phyloP scores from a whole-genome alignment of 2,113 vertebrate genomes.

The Connochaetes taurinus region DNA sequence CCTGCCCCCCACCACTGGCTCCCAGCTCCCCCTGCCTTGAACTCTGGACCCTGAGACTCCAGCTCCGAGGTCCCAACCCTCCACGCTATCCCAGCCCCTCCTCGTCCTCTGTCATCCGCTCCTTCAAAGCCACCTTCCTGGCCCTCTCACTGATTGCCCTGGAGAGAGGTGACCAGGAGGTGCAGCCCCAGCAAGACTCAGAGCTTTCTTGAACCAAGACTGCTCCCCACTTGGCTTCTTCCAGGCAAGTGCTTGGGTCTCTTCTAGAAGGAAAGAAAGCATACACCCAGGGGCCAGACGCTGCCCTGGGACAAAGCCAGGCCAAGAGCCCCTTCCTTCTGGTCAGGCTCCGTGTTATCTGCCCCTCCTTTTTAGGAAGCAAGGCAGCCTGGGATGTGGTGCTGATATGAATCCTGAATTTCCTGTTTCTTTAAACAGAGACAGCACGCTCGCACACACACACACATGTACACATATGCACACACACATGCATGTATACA shows the following conservation, averaged over 20 bases:
- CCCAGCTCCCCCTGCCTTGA: too few species aligned
- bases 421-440: background rate
- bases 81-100: accelerated
- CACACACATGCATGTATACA: background rate
- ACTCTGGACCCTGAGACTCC: background rate
- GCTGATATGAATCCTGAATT: background rate
- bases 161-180: background rate
- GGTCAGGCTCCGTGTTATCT: background rate
- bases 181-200: accelerated
- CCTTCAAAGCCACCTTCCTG: accelerated
- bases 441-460: accelerated
- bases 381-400: background rate
- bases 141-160: background rate
- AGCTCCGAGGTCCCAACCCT: background rate
- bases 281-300: background rate
- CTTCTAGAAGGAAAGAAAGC: background rate
- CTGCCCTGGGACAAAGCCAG: background rate
- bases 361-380: constrained; percentile 30
- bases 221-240: accelerated
- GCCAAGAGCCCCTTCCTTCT: background rate
- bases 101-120: accelerated
- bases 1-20: background rate
- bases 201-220: background rate
- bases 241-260: background rate
- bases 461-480: too few species aligned